These are phyloP conservation scores for Esox masquinongy DNA, from an alignment of 2,797 vertebrate genomes.

Conservation along the genomic window DNA sequence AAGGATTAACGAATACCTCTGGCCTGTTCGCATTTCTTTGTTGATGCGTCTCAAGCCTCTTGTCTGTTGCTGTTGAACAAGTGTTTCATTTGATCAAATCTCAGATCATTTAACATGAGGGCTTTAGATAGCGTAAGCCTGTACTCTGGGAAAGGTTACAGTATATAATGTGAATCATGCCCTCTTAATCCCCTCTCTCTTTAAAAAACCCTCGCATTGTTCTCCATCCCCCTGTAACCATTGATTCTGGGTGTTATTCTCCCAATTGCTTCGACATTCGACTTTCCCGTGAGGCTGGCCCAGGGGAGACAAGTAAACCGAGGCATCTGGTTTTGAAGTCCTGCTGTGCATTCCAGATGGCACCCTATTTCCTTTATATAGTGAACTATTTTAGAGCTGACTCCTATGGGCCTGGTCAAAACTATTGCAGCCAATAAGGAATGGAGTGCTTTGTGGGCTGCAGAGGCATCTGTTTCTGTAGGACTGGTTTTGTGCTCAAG, in stretches of 20 bases:
- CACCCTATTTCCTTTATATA: background rate
- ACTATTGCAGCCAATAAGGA: background rate
- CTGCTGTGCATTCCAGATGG: background rate
- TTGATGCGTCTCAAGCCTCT: background rate
- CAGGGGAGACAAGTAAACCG: background rate
- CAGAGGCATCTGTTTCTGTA: background rate
- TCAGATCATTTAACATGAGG: background rate
- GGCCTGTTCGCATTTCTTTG: background rate
- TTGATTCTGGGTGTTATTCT: background rate
- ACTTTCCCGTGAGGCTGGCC: background rate
- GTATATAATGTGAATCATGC: background rate
- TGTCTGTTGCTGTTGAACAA: background rate
- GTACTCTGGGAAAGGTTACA: background rate
- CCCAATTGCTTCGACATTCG: background rate
- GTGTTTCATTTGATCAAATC: background rate
- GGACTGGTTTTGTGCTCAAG: background rate
- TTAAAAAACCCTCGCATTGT: background rate
- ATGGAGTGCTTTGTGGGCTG: background rate
- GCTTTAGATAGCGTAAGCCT: background rate
- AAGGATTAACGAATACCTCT: background rate
- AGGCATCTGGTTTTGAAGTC: conserved; percentile 1
- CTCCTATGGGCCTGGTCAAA: background rate
- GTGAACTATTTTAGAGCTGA: background rate
- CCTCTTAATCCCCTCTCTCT: background rate
- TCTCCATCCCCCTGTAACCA: background rate